Evolutionary conservation across 2,113 vertebrate genomes (phyloP), one percentile per base, ranked within the genome.

Genomic region (Passer domesticus): DNA sequence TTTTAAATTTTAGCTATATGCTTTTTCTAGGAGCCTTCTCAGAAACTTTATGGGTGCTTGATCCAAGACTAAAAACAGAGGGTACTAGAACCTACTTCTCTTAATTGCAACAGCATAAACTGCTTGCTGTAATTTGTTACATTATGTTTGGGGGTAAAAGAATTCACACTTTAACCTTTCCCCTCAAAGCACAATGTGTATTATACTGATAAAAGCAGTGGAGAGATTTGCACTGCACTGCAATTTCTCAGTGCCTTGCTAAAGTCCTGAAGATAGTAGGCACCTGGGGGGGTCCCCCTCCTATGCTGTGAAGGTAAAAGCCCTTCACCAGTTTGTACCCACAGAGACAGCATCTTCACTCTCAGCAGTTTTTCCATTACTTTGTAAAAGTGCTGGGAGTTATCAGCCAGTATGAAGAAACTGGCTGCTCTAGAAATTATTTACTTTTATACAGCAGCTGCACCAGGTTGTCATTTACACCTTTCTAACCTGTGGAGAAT

Each of bases 261-360:
- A 25, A 90, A 67, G 72, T 87, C 44, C 78, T 85, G 83, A 96
- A 97, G 91, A 92, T 89, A 90, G 73, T 35, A 55, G 58, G 68
- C 83, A 96, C 87, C 88, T 95, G 86, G 76, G 56, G 56, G 76
- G 47, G 66, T 93, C 85, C 33, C 62, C 24, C 59, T 92, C 59
- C 67, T 87, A 59, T 6, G 15, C 91, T 90, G 50, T 1, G 3
- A 89, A 93, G 50, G 85, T 72, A 50, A 89, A 95, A 95, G 84
- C 83, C 69, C 56, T 94, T 97, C 83, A 94, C 66, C 73, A 59
- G 75, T 79, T 74, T 70, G 88, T 84, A 87, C 74, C 84, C 93
- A 95, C 89, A 96, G 94, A 95, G 87, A 88, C 66, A 88, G 60
- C 87, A 96, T 93, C 96, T 95, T 96, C 95, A 89, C 90, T 84